phyloP scores from a whole-genome alignment of 1,140 invertebrate species.

The Musca vetustissima region DNA sequence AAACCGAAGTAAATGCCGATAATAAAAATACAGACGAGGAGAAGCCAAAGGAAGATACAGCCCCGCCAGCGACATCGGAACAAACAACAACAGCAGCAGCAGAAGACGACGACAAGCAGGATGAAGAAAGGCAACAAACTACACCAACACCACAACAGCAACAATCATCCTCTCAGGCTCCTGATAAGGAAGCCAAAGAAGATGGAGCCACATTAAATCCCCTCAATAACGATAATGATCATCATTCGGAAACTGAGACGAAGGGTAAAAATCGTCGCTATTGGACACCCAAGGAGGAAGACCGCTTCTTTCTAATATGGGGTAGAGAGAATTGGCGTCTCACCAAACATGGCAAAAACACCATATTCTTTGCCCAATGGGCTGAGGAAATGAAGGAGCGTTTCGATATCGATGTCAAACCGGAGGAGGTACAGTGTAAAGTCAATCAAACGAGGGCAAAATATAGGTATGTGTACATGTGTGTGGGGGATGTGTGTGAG shows the following conservation, averaged over 20 bases:
- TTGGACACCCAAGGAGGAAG: constrained; percentile 50
- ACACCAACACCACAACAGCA: constrained; percentile 7
- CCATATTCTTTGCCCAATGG: constrained; percentile 47
- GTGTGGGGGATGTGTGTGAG: neutral
- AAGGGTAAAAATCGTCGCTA: constrained; percentile 49
- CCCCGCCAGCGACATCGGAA: too few relatives aligned
- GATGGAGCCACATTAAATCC: constrained; percentile 29
- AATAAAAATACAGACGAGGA: neutral
- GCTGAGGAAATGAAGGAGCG: constrained; percentile 45
- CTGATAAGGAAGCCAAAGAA: constrained; percentile 27
- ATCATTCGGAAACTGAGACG: constrained; percentile 35
- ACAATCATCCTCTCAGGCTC: constrained; percentile 5
- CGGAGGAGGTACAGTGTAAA: constrained; percentile 51
- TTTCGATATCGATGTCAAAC: constrained; percentile 45
- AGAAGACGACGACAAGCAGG: too few relatives aligned
- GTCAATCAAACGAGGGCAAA: constrained; percentile 52
- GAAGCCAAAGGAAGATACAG: too few relatives aligned
- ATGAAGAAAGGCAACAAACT: constrained; percentile 12
- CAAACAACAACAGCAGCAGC: too few relatives aligned
- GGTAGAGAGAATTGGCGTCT: constrained; percentile 50
- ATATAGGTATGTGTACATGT: constrained; percentile 44
- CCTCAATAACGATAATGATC: constrained; percentile 33
- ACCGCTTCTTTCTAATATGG: constrained; percentile 50
- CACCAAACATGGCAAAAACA: constrained; percentile 48
- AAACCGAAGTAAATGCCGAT: neutral